Evolutionary conservation across 2,888 invertebrate species (phyloP), one percentile per base, ranked within the genome.

Genomic region (Conus canariensis): DNA sequence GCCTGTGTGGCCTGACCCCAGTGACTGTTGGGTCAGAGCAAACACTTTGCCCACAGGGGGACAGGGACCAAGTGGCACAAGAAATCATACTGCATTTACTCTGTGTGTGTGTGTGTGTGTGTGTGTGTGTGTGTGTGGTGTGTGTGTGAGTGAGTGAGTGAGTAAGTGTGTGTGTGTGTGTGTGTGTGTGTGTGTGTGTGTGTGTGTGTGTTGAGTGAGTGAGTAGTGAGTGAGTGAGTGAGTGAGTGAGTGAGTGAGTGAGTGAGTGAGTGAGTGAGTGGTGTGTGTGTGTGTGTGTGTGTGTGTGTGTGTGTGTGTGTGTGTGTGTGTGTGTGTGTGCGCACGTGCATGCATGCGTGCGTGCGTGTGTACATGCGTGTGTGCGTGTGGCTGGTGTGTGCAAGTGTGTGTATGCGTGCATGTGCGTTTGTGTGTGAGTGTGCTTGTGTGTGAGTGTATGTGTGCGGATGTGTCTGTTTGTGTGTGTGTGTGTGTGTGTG

Each of bases 171-270:
- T 80, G 80, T 80, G 83, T 74, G 74, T 74, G 74, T 74, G 74
- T 74, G 74, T n/a, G n/a, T 74, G n/a, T 74, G 74, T 74, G 80
- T 80, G 80, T 80, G 30, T 80, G 83, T 56, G 30, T 30, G 30
- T 30, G 30, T 30, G 30, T 30, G 30, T 30, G 30, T 30, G 30
- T 30, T n/a, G n/a, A n/a, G 30, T 30, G 30, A 1, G n/a, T n/a
- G n/a, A n/a, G n/a, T n/a, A n/a, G n/a, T n/a, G n/a, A n/a, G n/a
- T n/a, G n/a, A n/a, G n/a, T n/a, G n/a, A n/a, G n/a, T n/a, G n/a
- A n/a, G n/a, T n/a, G n/a, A n/a, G n/a, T n/a, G n/a, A n/a, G n/a
- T n/a, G n/a, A n/a, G n/a, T n/a, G n/a, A n/a, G n/a, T n/a, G n/a
- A 30, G 80, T 80, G n/a, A n/a, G 30, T 80, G 30, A 30, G 30